These are phyloP conservation scores for Papilio elwesi DNA, from an alignment of 2,888 invertebrate species.

Conservation along the genomic window DNA sequence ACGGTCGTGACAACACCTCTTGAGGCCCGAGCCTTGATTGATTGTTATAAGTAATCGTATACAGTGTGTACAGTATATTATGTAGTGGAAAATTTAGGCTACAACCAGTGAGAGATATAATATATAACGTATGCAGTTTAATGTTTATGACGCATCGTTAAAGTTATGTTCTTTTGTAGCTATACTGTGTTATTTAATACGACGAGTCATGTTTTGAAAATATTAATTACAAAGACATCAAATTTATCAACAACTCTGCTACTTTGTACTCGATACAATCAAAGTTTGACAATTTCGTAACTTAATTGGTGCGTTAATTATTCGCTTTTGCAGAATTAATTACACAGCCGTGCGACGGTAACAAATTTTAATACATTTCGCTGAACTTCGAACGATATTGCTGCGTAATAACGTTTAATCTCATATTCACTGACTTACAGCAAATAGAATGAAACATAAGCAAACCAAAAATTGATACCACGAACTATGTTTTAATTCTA, in stretches of 20 bases:
- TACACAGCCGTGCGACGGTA: slow-evolving; percentile 28
- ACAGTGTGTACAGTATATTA: no score
- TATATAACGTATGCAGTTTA: not conserved
- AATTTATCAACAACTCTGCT: slow-evolving; percentile 28
- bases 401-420: slow-evolving; percentile 27
- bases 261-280: slow-evolving; percentile 30
- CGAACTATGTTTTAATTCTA: not conserved
- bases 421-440: slow-evolving; percentile 5
- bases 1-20: no score
- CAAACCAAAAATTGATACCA: not conserved
- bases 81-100: no score
- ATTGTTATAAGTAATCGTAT: no score
- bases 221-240: slow-evolving; percentile 22
- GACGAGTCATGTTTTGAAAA: slow-evolving; percentile 10
- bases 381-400: slow-evolving; percentile 31
- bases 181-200: not conserved
- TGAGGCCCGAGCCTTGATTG: no score
- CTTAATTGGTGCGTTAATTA: slow-evolving; percentile 38
- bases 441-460: slow-evolving; percentile 9
- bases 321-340: slow-evolving; percentile 38
- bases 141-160: not conserved
- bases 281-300: slow-evolving; percentile 39
- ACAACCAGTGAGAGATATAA: no score
- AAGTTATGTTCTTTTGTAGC: slow-evolving; percentile 2
- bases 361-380: slow-evolving; percentile 35